Conservation (phyloP, 1,140 invertebrate species). For the Drosophila kohkoa region DNA sequence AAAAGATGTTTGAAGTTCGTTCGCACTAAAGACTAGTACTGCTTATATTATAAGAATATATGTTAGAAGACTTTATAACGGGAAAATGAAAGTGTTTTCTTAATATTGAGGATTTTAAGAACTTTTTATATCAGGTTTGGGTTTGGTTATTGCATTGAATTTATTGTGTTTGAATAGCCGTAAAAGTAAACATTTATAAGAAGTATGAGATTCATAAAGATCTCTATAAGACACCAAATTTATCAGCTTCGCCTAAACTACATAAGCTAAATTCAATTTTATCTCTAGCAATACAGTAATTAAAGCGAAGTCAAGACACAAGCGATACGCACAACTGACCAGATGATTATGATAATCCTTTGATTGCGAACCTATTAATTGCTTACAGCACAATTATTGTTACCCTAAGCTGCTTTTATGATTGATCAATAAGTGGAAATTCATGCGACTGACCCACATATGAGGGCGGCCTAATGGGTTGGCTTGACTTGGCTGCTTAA, state of each 20-base stretch:
- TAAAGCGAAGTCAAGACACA: background rate
- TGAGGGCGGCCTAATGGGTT: background rate
- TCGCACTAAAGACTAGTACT: background rate
- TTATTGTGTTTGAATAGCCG: no score
- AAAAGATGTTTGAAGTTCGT: background rate
- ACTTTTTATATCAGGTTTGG: no score
- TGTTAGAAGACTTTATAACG: background rate
- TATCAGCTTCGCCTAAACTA: background rate
- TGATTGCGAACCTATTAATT: conserved; percentile 5
- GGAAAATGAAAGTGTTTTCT: background rate
- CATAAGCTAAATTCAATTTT: background rate
- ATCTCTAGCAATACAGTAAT: background rate
- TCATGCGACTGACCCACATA: conserved; percentile 28
- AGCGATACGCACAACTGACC: background rate
- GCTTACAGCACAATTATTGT: background rate
- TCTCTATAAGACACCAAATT: no score
- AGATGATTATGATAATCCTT: background rate
- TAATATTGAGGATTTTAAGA: background rate
- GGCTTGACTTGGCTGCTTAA: background rate
- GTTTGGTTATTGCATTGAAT: background rate
- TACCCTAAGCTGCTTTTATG: conserved; percentile 5
- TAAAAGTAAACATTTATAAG: background rate
- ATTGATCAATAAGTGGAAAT: conserved; percentile 5
- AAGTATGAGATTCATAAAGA: background rate
- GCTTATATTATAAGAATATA: conserved; percentile 1